A percentile compares a stretch with the other conserved stretches of the same genome.
phyloP scores from a whole-genome alignment of 2,113 vertebrate species.

The Arvicanthis niloticus region DNA sequence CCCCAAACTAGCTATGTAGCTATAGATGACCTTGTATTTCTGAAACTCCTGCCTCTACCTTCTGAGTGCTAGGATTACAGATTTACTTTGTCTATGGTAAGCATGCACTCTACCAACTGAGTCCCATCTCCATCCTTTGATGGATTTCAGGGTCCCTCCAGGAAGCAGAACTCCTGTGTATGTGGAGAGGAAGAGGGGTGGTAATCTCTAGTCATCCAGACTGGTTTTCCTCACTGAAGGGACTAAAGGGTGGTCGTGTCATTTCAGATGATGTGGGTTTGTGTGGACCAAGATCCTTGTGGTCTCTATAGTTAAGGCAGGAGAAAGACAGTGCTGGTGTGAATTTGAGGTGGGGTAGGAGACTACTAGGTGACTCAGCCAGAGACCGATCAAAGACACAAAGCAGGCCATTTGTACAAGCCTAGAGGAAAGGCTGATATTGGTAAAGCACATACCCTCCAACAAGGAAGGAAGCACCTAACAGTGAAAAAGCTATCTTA shows the following conservation, averaged over 20 bases:
- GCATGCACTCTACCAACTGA: neutral
- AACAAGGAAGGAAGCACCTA: neutral
- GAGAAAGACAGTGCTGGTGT: neutral
- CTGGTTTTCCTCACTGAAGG: neutral
- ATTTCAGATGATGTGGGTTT: neutral
- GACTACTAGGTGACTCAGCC: neutral
- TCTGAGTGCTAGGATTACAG: neutral
- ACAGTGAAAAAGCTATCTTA: constrained; percentile 26
- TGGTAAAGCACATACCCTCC: neutral
- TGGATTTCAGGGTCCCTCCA: neutral
- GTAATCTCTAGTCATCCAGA: neutral
- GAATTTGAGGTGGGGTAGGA: neutral
- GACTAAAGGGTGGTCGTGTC: neutral
- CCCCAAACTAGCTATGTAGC: neutral
- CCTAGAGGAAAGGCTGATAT: neutral
- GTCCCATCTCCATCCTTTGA: neutral
- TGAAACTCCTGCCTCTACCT: neutral
- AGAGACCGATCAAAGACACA: neutral
- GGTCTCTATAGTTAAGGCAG: neutral
- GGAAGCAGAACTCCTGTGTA: neutral
- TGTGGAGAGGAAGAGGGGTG: neutral
- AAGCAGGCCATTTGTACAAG: neutral
- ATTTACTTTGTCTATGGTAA: too few species aligned
- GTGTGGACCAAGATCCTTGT: neutral
- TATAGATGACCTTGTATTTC: neutral